Evolutionary conservation across 2,113 vertebrate genomes (phyloP).

Genomic region (Chauna torquata): DNA sequence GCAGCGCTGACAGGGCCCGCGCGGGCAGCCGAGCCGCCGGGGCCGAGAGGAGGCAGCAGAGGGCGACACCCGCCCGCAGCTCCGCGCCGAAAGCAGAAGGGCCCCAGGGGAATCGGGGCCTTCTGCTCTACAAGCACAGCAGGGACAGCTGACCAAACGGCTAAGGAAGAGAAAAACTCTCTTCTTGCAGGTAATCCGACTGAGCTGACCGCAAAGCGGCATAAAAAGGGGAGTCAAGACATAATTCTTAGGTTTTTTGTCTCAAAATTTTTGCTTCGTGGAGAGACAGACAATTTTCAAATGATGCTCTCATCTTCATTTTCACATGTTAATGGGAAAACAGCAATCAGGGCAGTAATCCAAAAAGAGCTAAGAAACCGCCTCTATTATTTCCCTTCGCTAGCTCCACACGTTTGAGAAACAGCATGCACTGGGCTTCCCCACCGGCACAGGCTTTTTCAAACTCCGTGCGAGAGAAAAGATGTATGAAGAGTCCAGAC

Average conservation of each 20-base stretch:
- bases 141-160: neutral
- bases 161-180: no score
- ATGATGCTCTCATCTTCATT: rapidly evolving
- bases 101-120: neutral
- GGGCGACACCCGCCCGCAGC: neutral
- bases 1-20: no score
- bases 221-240: no score
- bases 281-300: neutral
- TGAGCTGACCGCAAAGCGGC: no score
- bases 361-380: rapidly evolving
- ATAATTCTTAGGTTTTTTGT: neutral
- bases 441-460: neutral
- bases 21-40: no score
- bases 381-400: rapidly evolving
- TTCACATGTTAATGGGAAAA: neutral
- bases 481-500: neutral
- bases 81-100: neutral
- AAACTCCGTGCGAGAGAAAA: neutral
- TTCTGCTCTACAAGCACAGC: neutral
- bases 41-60: neutral
- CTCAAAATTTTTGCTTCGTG: neutral
- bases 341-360: neutral
- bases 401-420: rapidly evolving
- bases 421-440: rapidly evolving
- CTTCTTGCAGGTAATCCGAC: neutral